Conservation (phyloP, 2,113 vertebrate genomes). For the Phrynosoma platyrhinos region DNA sequence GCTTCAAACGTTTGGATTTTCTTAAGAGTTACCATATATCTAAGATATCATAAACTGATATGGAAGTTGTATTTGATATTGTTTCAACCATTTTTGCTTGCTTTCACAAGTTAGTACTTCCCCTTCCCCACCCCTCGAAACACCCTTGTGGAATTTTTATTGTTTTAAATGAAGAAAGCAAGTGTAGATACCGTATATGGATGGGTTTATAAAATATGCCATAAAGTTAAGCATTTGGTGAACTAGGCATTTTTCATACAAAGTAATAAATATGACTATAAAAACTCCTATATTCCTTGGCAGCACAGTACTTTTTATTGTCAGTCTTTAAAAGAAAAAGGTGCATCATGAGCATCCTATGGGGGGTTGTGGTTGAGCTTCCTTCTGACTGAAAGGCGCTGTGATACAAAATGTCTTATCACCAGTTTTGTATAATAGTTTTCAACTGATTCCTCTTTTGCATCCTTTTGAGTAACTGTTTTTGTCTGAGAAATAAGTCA, state of each 20-base stretch:
- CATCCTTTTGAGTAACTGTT: not conserved
- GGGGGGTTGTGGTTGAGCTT: not conserved
- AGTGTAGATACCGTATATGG: not conserved
- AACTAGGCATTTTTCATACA: not conserved
- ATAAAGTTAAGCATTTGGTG: not conserved
- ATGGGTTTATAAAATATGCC: not conserved
- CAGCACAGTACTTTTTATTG: not conserved
- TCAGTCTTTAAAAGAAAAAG: constrained; percentile 1
- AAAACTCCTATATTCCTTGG: not conserved
- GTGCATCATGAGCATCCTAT: not conserved
- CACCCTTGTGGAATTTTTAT: not conserved
- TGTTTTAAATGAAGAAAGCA: no score
- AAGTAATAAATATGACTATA: not conserved
- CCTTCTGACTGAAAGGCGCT: not conserved
- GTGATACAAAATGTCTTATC: not conserved
- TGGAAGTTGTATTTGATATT: not conserved
- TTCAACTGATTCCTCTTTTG: not conserved
- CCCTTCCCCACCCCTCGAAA: not conserved
- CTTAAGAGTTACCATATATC: not conserved
- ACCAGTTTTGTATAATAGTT: constrained; percentile 19
- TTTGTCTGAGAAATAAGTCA: constrained; percentile 18
- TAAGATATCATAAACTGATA: not conserved
- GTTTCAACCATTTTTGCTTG: not conserved
- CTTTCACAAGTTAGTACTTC: not conserved
- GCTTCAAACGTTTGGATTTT: not conserved